Percentiles rank a stretch among this genome's conserved stretches.
These are phyloP conservation scores for Zophobas atratus DNA, from an alignment of 1,140 invertebrate genomes.

Conservation along the genomic window DNA sequence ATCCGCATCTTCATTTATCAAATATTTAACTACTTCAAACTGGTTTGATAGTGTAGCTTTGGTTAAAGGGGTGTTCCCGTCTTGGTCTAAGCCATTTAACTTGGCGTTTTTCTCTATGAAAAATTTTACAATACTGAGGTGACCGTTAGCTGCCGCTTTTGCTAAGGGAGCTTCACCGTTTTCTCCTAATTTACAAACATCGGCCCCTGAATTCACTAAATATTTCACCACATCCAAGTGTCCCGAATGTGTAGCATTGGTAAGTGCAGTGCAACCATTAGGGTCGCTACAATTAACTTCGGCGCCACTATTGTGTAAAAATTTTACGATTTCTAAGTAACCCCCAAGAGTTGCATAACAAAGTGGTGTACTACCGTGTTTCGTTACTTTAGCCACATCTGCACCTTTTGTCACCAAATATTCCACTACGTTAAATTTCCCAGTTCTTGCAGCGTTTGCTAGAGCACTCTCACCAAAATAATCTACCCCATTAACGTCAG, in stretches of 20 bases:
- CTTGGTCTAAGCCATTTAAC: not conserved
- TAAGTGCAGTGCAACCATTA: not conserved
- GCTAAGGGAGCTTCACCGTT: not conserved
- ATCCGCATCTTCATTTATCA: not conserved
- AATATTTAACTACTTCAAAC: not conserved
- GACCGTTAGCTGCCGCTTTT: not conserved
- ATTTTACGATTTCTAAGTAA: slow-evolving; percentile 77
- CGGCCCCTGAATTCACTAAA: slow-evolving; percentile 5
- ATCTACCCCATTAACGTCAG: slow-evolving; percentile 25
- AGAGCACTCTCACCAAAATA: slow-evolving; percentile 10
- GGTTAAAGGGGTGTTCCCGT: not conserved
- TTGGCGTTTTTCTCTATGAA: not conserved
- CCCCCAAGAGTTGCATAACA: slow-evolving; percentile 83
- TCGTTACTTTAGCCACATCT: slow-evolving; percentile 59
- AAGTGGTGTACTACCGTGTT: slow-evolving; percentile 76
- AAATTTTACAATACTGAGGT: slow-evolving; percentile 1
- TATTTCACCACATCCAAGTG: slow-evolving; percentile 11
- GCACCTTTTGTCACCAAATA: slow-evolving; percentile 8
- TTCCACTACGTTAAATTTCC: slow-evolving; percentile 8
- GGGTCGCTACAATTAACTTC: slow-evolving; percentile 73
- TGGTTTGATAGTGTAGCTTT: not conserved
- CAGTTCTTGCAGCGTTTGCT: slow-evolving; percentile 6
- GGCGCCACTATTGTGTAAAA: slow-evolving; percentile 78
- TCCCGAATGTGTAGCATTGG: not conserved
- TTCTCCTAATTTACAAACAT: not conserved